Base-by-base conservation (phyloP, 2,888 invertebrate species). In the Zaprionus lineosus region DNA sequence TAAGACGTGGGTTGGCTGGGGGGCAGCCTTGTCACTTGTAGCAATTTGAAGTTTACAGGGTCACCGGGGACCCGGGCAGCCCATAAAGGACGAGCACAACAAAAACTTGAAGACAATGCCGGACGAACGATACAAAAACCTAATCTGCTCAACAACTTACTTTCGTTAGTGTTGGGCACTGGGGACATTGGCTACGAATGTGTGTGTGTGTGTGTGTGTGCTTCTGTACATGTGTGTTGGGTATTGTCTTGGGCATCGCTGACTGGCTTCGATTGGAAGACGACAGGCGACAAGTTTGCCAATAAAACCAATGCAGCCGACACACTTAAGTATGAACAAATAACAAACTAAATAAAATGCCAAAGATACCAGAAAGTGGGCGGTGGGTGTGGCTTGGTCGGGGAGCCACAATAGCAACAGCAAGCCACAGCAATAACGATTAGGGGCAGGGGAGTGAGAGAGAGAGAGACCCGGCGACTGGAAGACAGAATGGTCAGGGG, bases 281-380 rank as follows among this genome's bases (percentile, higher is more conserved):
- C 63, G 79, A 85, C 83, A 81, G 69, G 81, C 86, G 84, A 75
- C 86, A 81, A 81, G 84, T 85, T 81, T 84, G 66, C 81, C 69
- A 85, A 85, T 79, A 81, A 81, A 81, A 81, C 84, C 79, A 81
- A 81, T 84, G 81, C 79, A 84, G 65, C 69, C 73, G 63, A 81
- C 84, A 85, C 73, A 81, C 86, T 81, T 85, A 85, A 85, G 86
- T 81, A 79, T 69, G 73, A 84, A 85, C 86, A 85, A 81, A 81
- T 85, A 81, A 84, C 63, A 84, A 81, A 81, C 86, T 85, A 84
- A 84, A 81, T 85, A 81, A 81, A 79, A 85, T 65, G 73, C 56
- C 69, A 69, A 52, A 83, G 81, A 78, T 69, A 84, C 56, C 72
- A 84, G 66, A 60, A 60, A 57, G 55, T 56, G 59, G 68, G 72